Evolutionary conservation across 2,113 vertebrate species (phyloP).

Genomic region (Oceanites oceanicus): DNA sequence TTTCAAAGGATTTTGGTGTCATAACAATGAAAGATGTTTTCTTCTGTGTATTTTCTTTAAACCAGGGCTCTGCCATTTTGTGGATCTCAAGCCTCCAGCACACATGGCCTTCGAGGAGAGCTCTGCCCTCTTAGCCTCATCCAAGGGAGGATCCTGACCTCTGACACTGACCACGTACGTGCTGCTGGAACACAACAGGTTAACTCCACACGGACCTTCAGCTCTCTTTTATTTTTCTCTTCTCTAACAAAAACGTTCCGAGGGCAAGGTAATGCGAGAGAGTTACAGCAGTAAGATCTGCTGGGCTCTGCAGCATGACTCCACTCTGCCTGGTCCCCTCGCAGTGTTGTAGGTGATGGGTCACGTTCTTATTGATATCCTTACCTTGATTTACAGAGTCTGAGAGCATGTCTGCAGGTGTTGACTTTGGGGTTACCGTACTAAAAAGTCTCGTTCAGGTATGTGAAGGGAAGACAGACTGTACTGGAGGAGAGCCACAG

Average conservation of each 20-base stretch:
- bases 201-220: neutral
- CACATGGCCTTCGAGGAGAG: neutral
- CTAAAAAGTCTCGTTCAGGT: neutral
- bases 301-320: neutral
- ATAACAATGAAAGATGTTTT: neutral
- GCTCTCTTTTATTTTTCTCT: neutral
- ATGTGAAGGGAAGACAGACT: neutral
- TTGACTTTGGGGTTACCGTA: neutral
- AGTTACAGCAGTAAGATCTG: neutral
- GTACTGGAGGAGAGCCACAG: neutral
- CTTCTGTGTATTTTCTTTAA: neutral
- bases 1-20: neutral
- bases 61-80: neutral
- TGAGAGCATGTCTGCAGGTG: neutral
- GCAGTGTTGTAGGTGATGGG: neutral
- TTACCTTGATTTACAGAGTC: neutral
- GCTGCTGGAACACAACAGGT: neutral
- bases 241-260: neutral
- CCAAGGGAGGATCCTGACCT: neutral
- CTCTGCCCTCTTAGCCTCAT: neutral
- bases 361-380: neutral
- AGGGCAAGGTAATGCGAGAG: neutral
- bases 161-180: fast-evolving
- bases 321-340: neutral
- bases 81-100: neutral